Evolutionary conservation across 2,113 vertebrate genomes (phyloP), one percentile per base, ranked within the genome.

Genomic region (Corydoras maculifer): DNA sequence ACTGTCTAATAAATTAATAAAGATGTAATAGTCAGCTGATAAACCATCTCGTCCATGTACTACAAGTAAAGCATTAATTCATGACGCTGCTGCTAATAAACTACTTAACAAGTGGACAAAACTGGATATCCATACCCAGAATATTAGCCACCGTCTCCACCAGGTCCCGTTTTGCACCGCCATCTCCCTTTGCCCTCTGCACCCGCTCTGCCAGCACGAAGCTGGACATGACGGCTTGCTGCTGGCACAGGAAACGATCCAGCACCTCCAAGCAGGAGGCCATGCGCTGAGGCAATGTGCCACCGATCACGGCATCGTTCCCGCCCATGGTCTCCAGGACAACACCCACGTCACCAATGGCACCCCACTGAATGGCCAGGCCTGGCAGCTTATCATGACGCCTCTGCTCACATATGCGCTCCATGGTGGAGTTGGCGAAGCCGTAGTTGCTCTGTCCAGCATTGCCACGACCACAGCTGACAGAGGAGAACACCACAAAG

Each of bases 391-490:
- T 87, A 3, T 97, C 91, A 0, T 89, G 83, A 8, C 30, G 74
- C 2, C 97, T 89, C 80, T 91, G 88, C 83, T 99, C 97, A 32
- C 97, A 99, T 59, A 99, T 88, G 0, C 97, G 94, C 76, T 99
- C 97, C 96, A 99, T 99, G 67, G 92, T 78, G 3, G 97, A 98
- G 88, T 99, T 99, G 75, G 97, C 97, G 10, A 94, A 99, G 48
- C 95, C 97, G 0, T 99, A 99, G 87, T 96, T 99, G 77, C 88
- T 94, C 75, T 99, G 97, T 13, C 97, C 94, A 0, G 91, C 91
- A 0, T 98, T 98, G 65, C 97, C 97, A 29, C 91, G 93, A 55
- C 96, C 97, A 0, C 93, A 97, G 87, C 95, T 98, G 83, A 98
- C 92, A 0, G 97, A 99, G 15, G 97, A 99, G 88, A 98, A 99